Conservation (phyloP, 23 tunicate species). For the Trididemnum miniatum region DNA sequence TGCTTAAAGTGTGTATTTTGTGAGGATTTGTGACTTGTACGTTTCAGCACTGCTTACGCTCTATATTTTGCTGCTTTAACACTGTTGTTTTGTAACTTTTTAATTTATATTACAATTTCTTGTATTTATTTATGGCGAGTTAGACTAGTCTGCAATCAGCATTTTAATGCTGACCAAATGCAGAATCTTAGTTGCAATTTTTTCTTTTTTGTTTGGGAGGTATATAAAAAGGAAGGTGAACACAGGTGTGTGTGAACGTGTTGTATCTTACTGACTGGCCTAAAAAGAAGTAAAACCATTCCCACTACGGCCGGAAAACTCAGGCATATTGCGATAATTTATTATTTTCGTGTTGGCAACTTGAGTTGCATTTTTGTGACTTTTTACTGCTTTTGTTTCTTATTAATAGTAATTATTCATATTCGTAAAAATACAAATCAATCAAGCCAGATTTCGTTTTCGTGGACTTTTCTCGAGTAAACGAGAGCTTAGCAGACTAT, state of each 20-base stretch:
- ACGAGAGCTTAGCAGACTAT: no score
- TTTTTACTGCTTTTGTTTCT: slow-evolving; percentile 24
- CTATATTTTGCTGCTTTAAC: slow-evolving; percentile 8
- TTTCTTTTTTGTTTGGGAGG: neutral
- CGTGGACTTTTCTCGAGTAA: no score
- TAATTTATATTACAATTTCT: slow-evolving; percentile 17
- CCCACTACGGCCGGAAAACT: neutral
- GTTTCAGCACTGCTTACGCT: slow-evolving; percentile 11
- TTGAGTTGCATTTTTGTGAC: neutral
- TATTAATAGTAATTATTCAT: slow-evolving; percentile 31
- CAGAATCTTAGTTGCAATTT: slow-evolving; percentile 23
- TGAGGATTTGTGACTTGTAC: neutral
- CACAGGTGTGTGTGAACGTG: slow-evolving; percentile 35
- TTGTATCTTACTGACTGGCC: slow-evolving; percentile 3
- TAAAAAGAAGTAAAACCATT: neutral
- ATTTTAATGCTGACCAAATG: neutral
- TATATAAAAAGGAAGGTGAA: neutral
- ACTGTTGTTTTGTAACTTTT: slow-evolving; percentile 34
- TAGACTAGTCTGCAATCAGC: slow-evolving; percentile 21
- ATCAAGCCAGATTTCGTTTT: neutral
- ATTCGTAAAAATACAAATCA: slow-evolving; percentile 25
- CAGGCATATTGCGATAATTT: slow-evolving; percentile 43
- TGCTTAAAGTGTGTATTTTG: neutral
- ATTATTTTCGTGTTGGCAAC: slow-evolving; percentile 19
- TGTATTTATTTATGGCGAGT: slow-evolving; percentile 22